Base-by-base conservation (phyloP, 2,888 invertebrate genomes). In the Plagiodera versicolora region DNA sequence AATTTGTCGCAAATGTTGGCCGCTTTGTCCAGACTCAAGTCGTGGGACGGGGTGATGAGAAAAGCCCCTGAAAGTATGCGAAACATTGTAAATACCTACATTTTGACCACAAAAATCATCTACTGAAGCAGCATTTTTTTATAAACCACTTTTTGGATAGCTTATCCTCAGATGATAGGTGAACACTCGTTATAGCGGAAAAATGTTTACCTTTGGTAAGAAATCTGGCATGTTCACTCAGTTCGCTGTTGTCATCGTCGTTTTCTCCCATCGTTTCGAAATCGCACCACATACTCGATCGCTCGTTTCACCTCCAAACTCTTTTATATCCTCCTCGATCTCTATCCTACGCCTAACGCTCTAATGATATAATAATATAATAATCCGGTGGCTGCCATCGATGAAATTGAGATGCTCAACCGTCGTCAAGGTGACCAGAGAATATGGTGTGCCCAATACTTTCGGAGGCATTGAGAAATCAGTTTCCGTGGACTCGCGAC, bases 1-100 rank as follows among this genome's bases (percentile, higher is more conserved):
- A 93, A 90, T 80, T 92, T 92, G 83, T 93, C 93, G 82, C 92
- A 92, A 75, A 93, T 91, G 71, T 89, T 84, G 45, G 91, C 90
- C 1, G 92, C 92, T 69, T 92, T 91, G 81, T 93, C 92, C 86
- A 93, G 87, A 76, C 89, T 91, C 71, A 93, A 83, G 75, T 93
- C 92, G 81, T 92, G 91, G 55, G 92, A 92, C 45, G 93, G 93
- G 48, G 93, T 93, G 71, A 93, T 83, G 52, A 93, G 86, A 79
- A 93, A 93, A 44, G 92, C 92, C 51, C 88, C 88, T 82, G 75
- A 71, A 80, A 61, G 16, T 14, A n/a, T n/a, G n/a, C n/a, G n/a
- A n/a, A n/a, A n/a, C n/a, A n/a, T n/a, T n/a, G n/a, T n/a, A n/a
- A n/a, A n/a, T n/a, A n/a, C n/a, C n/a, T n/a, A n/a, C 19, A 28